Evolutionary conservation across 37 sponge, comb jelly and placozoan species (phyloP), one percentile per base, ranked within the genome.

Genomic region (Aplysina aerophoba): DNA sequence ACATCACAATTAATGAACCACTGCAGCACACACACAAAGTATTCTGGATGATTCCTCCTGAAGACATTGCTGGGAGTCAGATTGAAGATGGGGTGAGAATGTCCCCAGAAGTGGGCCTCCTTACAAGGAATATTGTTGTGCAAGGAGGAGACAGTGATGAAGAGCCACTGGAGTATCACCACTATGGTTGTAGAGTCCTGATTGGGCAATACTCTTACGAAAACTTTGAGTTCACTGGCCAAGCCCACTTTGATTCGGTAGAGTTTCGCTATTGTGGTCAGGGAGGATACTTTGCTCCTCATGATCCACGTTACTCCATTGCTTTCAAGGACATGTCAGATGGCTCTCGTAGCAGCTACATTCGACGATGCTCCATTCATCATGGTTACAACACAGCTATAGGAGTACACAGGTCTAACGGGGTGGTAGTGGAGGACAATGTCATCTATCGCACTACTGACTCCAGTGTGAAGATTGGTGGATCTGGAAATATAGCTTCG

Each of bases 361-460:
- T 93, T 64, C 50, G 85, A 22, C 13, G 66, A 15, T 87, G 87
- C 66, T 88, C 96, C 13, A 84, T 96, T 27, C 96, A 93, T 66
- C 90, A 90, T 84, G 93, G 93, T 19, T 96, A 92, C 85, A 96
- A 93, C 53, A 93, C 91, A 64, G 96, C 87, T 19, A 86, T 96
- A 55, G 96, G 96, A 25, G 82, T 93, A 15, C 91, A 89, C 83
- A 28, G 64, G 14, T 89, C 91, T 12, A 86, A 93, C 61, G 87
- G 87, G 0, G 54, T 96, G 13, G 63, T 37, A 3, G 16, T 96
- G 15, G 59, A 61, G 13, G 73, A 65, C 35, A 96, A 96, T 62
- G 96, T 96, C 4, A 59, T 96, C 0, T 88, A 91, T 73, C 79
- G 91, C 11, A 89, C 96, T 24, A 83, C 85, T 41, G 96, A 89